Base-by-base conservation (phyloP, 2,113 vertebrate species). In the Galeopterus variegatus region DNA sequence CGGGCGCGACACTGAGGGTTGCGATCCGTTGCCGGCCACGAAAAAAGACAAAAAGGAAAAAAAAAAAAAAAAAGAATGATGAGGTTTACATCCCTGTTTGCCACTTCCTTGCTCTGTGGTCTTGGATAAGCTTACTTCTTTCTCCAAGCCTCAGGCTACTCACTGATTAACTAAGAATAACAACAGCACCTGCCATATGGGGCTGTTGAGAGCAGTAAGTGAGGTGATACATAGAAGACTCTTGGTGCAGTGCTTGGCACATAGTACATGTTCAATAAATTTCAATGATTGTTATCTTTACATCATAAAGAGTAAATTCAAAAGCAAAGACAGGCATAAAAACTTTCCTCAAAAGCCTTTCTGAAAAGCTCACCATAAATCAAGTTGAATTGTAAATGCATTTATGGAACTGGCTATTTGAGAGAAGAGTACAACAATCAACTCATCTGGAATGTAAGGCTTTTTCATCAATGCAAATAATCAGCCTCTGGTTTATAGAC, bases 391-490 rank as follows among this genome's bases (percentile, higher is more conserved):
- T 94, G 50, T 26, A 81, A 87, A 76, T 87, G 8, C 60, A 87
- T 76, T 76, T 69, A 82, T 60, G 58, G 41, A 87, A 76, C 0
- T 91, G 75, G 41, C 67, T 62, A 48, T 48, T 91, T 69, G 75
- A 86, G 93, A 77, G 73, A 80, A 73, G 45, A n/a, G 52, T 4
- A 67, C 65, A 41, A 41, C 41, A 41, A 90, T 85, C 36, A 33
- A 60, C 67, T 33, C 67, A 87, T 87, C 12, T 52, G 36, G 67
- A 82, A 26, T 33, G 33, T 24, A 81, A 96, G 75, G 65, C 31
- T 75, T 72, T 90, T 86, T 72, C 65, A 58, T 86, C 67, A 75
- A 41, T 45, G 67, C 41, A 81, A 81, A 94, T 45, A 93, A 93
- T 85, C 56, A 90, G 31, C 80, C 13, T 52, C 58, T 86, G n/a